Evolutionary conservation across 2,797 vertebrate genomes (phyloP).

Genomic region (Melanotaenia pygmaea): DNA sequence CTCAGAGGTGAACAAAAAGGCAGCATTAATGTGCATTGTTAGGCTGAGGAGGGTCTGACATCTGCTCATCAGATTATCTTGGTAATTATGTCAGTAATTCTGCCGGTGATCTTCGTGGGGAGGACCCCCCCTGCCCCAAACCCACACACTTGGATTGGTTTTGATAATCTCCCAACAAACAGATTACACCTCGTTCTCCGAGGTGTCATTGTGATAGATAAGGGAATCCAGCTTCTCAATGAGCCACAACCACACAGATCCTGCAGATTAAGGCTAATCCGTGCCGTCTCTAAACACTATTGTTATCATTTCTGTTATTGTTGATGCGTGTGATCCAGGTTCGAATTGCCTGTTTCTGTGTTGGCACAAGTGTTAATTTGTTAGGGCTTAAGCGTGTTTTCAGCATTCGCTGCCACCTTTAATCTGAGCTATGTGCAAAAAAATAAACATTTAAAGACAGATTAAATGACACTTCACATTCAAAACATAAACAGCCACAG

Average conservation of each 20-base stretch:
- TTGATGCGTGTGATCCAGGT: constrained; percentile 17
- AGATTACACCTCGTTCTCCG: constrained; percentile 66
- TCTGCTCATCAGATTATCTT: constrained; percentile 69
- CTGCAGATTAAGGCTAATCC: constrained; percentile 70
- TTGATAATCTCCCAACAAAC: constrained; percentile 71
- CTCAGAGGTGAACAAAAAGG: not conserved
- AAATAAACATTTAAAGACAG: constrained; percentile 52
- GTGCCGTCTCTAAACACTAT: constrained; percentile 49
- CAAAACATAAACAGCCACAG: constrained; percentile 14
- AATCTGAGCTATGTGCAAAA: constrained; percentile 59
- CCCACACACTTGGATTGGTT: constrained; percentile 53
- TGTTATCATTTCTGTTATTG: constrained; percentile 56
- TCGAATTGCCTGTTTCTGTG: constrained; percentile 48
- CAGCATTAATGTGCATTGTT: not conserved
- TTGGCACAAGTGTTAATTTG: constrained; percentile 41
- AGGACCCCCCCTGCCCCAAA: not conserved
- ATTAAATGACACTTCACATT: constrained; percentile 28
- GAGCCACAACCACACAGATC: constrained; percentile 58
- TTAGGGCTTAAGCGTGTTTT: constrained; percentile 61
- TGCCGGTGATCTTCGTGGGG: constrained; percentile 43
- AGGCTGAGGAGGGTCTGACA: constrained; percentile 45
- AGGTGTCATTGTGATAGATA: constrained; percentile 46
- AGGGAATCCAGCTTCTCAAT: constrained; percentile 27
- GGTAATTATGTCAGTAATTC: constrained; percentile 64
- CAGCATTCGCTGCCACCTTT: constrained; percentile 48